Evolutionary conservation across 1,140 invertebrate species (phyloP).

Genomic region (Macrobrachium rosenbergii): DNA sequence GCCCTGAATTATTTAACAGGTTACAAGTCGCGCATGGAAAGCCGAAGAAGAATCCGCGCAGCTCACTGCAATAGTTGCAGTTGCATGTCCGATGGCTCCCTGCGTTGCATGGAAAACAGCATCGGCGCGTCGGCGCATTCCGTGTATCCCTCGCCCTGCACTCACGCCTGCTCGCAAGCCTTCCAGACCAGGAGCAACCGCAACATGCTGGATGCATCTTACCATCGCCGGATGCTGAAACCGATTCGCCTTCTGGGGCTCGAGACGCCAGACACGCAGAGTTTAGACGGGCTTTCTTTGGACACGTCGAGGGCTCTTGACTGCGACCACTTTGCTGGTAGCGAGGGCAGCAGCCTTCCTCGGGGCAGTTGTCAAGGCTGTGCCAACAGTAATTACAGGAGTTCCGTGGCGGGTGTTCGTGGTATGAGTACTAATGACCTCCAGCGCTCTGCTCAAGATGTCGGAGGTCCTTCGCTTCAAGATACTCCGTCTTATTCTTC

Average conservation of each 20-base stretch:
- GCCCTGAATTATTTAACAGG: slow-evolving; percentile 35
- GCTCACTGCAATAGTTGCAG: slow-evolving; percentile 45
- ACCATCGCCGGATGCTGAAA: not conserved
- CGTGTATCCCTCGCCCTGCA: too few relatives aligned
- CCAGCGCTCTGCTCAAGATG: too few relatives aligned
- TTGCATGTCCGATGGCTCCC: slow-evolving; percentile 40
- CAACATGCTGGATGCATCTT: slow-evolving; percentile 29
- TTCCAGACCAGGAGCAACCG: not conserved
- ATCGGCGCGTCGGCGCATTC: too few relatives aligned
- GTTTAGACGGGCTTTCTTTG: slow-evolving; percentile 7
- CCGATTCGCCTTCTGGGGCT: not conserved
- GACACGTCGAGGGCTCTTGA: not conserved
- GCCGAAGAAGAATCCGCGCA: too few relatives aligned
- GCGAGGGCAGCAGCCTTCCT: slow-evolving; percentile 8
- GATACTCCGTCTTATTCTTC: too few relatives aligned
- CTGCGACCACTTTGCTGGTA: too few relatives aligned
- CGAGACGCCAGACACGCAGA: slow-evolving; percentile 14
- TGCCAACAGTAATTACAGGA: too few relatives aligned
- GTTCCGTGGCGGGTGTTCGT: too few relatives aligned
- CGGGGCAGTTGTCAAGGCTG: too few relatives aligned
- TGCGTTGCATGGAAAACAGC: not conserved
- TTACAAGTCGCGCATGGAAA: not conserved
- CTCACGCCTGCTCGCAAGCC: too few relatives aligned
- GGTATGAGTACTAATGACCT: too few relatives aligned
- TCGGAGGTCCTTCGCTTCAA: too few relatives aligned